Base-by-base conservation (phyloP, 2,888 invertebrate genomes). In the Callyntrura sp. region DNA sequence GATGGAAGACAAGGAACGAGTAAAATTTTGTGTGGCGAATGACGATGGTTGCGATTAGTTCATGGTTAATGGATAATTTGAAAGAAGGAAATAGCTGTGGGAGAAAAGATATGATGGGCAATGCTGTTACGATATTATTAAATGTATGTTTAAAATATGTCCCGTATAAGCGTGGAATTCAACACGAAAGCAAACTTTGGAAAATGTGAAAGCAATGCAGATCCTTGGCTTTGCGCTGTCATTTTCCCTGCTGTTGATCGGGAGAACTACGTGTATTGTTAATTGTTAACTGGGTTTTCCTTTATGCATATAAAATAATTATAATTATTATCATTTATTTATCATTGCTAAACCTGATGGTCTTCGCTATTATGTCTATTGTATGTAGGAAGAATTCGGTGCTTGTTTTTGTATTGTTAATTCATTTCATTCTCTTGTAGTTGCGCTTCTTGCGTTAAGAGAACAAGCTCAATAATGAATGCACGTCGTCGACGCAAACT, bases 41-140 rank as follows among this genome's bases (percentile, higher is more conserved):
- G n/a, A 57, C 17, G 11, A 17, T 55, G 5, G 17, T 57, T 57
- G 17, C n/a, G 57, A 57, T 17, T 17, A 57, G 57, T 57, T 57
- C 57, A 57, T 57, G 17, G 57, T 17, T 81, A 35, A 35, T 60
- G 60, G 28, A 60, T 60, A 60, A 43, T 60, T 78, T 60, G 17
- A 20, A 48, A 17, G 62, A 68, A 68, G 82, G 83, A 68, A 83
- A 83, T 70, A 25, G 35, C 83, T 83, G 83, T 83, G 70, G 83
- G 68, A 83, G n/a, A n/a, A 45, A 83, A 83, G 83, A 83, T 83
- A 68, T 83, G 51, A 68, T 68, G 28, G 83, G 20, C 17, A 48
- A 83, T 83, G n/a, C n/a, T 83, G 70, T 11, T 57, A 57, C 28
- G 83, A 55, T 25, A 83, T 70, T 83, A 83, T 83, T 83, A 70